phyloP scores from a whole-genome alignment of 2,113 vertebrate species.

The Aldabrachelys gigantea region DNA sequence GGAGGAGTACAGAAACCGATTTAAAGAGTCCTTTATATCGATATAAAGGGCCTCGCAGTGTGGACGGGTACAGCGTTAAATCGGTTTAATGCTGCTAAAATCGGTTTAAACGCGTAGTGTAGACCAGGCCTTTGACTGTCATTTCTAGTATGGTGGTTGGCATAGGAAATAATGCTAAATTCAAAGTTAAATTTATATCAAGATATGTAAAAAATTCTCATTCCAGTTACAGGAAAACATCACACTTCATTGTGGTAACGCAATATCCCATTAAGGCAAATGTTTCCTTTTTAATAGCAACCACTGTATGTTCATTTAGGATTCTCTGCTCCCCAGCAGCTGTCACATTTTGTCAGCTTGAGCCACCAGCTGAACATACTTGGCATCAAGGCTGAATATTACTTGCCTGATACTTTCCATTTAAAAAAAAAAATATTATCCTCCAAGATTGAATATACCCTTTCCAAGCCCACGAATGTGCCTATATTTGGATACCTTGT shows the following conservation, averaged over 20 bases:
- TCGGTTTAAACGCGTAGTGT: no score
- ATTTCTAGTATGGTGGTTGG: background rate
- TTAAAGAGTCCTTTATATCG: no score
- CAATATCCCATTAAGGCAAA: constrained; percentile 15
- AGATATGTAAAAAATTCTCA: background rate
- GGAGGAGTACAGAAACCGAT: no score
- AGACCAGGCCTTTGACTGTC: background rate
- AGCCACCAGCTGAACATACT: constrained; percentile 53
- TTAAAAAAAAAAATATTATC: background rate
- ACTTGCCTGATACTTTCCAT: background rate
- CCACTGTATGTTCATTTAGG: constrained; percentile 35
- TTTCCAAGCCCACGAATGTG: rapidly evolving
- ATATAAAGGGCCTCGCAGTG: no score
- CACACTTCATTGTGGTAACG: background rate
- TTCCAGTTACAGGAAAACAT: background rate
- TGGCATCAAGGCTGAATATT: constrained; percentile 39
- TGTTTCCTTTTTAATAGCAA: constrained; percentile 44
- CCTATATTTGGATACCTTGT: background rate
- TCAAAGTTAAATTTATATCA: background rate
- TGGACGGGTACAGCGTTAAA: no score
- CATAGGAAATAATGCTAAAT: background rate
- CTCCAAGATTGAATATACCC: background rate
- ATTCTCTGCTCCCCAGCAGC: constrained; percentile 41
- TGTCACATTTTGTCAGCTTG: constrained; percentile 50
- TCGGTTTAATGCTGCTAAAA: no score